Base-by-base conservation (phyloP, 1,140 invertebrate species). In the Drosophila malerkotliana region DNA sequence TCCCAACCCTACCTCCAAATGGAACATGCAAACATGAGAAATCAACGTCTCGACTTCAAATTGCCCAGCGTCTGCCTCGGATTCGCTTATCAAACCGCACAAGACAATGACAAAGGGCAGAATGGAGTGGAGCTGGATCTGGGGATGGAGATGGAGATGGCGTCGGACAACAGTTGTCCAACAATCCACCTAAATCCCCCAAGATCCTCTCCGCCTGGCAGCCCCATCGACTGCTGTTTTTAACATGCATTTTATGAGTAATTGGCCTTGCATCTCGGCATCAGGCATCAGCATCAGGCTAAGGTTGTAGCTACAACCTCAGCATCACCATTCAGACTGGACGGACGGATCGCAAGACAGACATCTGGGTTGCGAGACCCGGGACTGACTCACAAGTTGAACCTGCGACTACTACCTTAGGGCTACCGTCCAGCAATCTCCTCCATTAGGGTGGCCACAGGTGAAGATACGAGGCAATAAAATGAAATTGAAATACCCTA, bases 191-290 rank as follows among this genome's bases (percentile, higher is more conserved):
- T 44, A 24, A 47, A 47, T 47, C 44, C 44, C 15, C 41, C 18
- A 18, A 18, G 18, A 76, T 51, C 48, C 41, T 44, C 32, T n/a
- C 14, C 3, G 0, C 41, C 8, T 2, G 7, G 1, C 44, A 21
- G 2, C 53, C 24, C 24, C 18, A 6, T 39, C 60, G 56, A 49
- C 67, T 63, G 64, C 56, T 60, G 78, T 85, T 78, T 62, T 87
- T 83, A 90, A 90, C 87, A 90, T 90, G 88, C 79, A 77, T 90
- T 90, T 90, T 90, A 90, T 90, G 87, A 90, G 87, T 90, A 90
- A 90, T 90, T 90, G 88, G 87, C 78, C 75, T 64, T 61, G 83
- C 82, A 87, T 87, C 82, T 75, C 34, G 41, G 41, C 41, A 44
- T 44, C 39, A 44, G 39, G 60, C 81, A 80, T 85, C 77, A 62